These are phyloP conservation scores for Automeris io DNA, from an alignment of 2,888 invertebrate species.

Conservation along the genomic window DNA sequence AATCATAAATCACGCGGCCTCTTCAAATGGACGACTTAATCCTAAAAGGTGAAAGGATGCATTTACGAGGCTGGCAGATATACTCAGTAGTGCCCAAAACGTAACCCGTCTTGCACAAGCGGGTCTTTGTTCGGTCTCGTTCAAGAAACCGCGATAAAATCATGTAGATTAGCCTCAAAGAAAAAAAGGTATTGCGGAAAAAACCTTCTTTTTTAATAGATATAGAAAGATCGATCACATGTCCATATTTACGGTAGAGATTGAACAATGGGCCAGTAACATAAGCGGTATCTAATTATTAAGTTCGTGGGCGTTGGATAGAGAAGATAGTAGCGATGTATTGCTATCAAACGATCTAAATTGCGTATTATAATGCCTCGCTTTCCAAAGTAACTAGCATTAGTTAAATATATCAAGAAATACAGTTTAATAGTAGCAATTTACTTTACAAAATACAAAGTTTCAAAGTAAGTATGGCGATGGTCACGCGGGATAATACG, in stretches of 20 bases:
- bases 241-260: constrained; percentile 26
- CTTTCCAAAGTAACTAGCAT: constrained; percentile 24
- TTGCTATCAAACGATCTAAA: constrained; percentile 42
- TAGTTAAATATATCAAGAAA: no score
- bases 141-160: constrained; percentile 25
- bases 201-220: no score
- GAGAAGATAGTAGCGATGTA: constrained; percentile 19
- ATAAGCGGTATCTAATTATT: no score
- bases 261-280: constrained; percentile 36
- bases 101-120: constrained; percentile 30
- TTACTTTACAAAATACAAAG: no score
- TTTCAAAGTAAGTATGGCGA: no score
- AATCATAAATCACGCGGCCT: constrained; percentile 17
- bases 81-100: constrained; percentile 34
- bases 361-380: constrained; percentile 38
- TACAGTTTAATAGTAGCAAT: no score
- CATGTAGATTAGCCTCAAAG: constrained; percentile 11
- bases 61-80: constrained; percentile 25
- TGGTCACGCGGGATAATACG: no score
- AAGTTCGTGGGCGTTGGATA: constrained; percentile 11
- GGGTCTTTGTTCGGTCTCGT: constrained; percentile 19
- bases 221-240: constrained; percentile 7
- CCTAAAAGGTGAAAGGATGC: constrained; percentile 35
- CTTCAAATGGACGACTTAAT: constrained; percentile 22
- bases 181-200: constrained; percentile 12